Base-by-base conservation (phyloP, 2,113 vertebrate species). In the Felis chaus region DNA sequence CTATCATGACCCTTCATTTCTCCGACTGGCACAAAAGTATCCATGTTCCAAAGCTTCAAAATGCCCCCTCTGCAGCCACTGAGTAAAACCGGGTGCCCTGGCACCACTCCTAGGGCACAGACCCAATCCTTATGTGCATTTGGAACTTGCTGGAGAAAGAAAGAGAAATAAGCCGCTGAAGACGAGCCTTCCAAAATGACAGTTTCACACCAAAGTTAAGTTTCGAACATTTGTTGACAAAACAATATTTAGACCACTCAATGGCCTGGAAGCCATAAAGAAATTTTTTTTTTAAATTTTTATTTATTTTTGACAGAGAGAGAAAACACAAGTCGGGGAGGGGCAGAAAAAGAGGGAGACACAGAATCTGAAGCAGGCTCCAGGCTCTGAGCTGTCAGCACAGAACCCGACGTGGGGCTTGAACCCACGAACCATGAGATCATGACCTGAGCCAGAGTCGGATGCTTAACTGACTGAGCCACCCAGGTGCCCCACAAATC, bases 1-100 rank as follows among this genome's bases (percentile, higher is more conserved):
- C 99, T 99, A 93, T 99, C 99, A 0, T 99, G 99, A 12, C 99
- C 99, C 85, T 99, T 99, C 97, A 99, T 98, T 91, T 99, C 99
- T 19, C 99, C 99, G 1, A 99, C 98, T 11, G 99, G 98, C 15
- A 98, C 98, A 0, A 99, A 99, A 0, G 99, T 99, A 29, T 99
- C 99, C 68, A 99, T 91, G 16, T 99, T 99, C 99, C 99, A 99
- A 66, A 99, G 99, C 84, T 99, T 99, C 96, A 99, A 98, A 96
- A 99, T 98, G 27, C 99, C 99, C 12, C 99, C 99, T 97, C 99
- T 98, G 98, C 99, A 99, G 89, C 99, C 99, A 1, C 99, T 99
- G 93, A 99, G 99, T 89, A 99, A 98, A 91, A 99, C 98, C 0
- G 98, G 98, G 74, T 98, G 98, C 0, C 98, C 99, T 0, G 99